phyloP scores from a whole-genome alignment of 2,888 invertebrate species.

The Chloroclystis v-ata region DNA sequence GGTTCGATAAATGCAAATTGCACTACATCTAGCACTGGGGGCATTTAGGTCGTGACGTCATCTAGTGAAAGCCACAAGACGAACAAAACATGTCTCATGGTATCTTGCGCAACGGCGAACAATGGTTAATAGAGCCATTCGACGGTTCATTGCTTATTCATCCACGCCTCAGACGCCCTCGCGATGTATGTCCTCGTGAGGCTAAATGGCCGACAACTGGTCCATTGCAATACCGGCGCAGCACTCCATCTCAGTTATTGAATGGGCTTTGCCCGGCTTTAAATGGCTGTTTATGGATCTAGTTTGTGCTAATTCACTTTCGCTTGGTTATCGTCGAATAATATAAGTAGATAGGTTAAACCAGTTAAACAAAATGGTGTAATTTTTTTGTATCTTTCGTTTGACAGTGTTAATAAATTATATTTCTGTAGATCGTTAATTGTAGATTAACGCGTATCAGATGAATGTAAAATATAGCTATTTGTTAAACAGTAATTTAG shows the following conservation, averaged over 20 bases:
- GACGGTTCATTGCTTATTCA: slow-evolving; percentile 76
- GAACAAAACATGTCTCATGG: slow-evolving; percentile 74
- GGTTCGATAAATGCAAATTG: slow-evolving; percentile 61
- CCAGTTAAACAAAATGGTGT: too few relatives aligned
- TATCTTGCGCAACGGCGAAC: slow-evolving; percentile 74
- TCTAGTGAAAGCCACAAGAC: slow-evolving; percentile 64
- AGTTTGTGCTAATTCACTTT: slow-evolving; percentile 14
- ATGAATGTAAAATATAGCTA: too few relatives aligned
- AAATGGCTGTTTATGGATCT: slow-evolving; percentile 17
- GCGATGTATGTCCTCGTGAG: slow-evolving; percentile 64
- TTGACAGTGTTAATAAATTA: too few relatives aligned
- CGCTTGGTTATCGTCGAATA: neutral
- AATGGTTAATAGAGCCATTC: slow-evolving; percentile 77
- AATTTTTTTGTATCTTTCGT: too few relatives aligned
- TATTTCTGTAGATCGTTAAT: too few relatives aligned
- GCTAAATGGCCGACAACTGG: slow-evolving; percentile 33
- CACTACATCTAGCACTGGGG: slow-evolving; percentile 56
- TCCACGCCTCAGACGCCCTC: slow-evolving; percentile 75
- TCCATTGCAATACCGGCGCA: slow-evolving; percentile 16
- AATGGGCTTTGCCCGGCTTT: slow-evolving; percentile 9
- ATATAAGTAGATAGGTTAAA: neutral
- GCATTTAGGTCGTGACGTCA: slow-evolving; percentile 72
- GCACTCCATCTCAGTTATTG: slow-evolving; percentile 16
- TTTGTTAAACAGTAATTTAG: neutral
- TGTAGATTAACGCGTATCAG: too few relatives aligned